These are phyloP conservation scores for Phymorhynchus buccinoides DNA, from an alignment of 1,140 invertebrate genomes.

Conservation along the genomic window DNA sequence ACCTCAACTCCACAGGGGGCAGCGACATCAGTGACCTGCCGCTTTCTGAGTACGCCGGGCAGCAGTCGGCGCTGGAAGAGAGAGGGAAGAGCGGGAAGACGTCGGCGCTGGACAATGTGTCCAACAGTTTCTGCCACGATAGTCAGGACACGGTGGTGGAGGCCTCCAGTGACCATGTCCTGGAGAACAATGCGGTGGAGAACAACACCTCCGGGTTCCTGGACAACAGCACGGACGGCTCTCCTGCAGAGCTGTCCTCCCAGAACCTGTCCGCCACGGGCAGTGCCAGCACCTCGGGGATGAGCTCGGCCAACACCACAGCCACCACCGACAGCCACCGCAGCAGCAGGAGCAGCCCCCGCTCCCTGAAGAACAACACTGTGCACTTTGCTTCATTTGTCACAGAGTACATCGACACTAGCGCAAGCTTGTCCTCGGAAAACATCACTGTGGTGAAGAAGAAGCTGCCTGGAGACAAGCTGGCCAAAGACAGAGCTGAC, in stretches of 20 bases:
- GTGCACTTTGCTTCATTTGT: constrained; percentile 63
- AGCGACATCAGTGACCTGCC: constrained; percentile 48
- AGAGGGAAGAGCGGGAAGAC: background rate
- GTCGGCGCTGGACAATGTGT: background rate
- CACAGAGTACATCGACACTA: constrained; percentile 44
- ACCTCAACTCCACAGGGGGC: constrained; percentile 60
- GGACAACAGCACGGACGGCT: constrained; percentile 23
- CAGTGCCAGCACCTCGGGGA: constrained; percentile 31
- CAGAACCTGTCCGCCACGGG: background rate
- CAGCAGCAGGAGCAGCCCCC: constrained; percentile 62
- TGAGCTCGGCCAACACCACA: constrained; percentile 43
- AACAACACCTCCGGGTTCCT: constrained; percentile 40
- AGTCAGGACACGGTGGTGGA: constrained; percentile 48
- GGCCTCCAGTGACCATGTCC: constrained; percentile 21
- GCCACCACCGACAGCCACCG: constrained; percentile 40
- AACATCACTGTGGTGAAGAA: constrained; percentile 44
- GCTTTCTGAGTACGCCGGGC: background rate
- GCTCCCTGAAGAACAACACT: constrained; percentile 62
- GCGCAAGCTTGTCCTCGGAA: constrained; percentile 34
- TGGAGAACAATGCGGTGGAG: constrained; percentile 6
- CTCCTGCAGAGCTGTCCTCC: constrained; percentile 18
- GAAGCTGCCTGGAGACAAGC: constrained; percentile 39
- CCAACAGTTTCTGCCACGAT: constrained; percentile 41
- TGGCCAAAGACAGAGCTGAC: background rate
- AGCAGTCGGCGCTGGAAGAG: background rate